phyloP scores from a whole-genome alignment of 2,113 vertebrate genomes.

The Passer domesticus region DNA sequence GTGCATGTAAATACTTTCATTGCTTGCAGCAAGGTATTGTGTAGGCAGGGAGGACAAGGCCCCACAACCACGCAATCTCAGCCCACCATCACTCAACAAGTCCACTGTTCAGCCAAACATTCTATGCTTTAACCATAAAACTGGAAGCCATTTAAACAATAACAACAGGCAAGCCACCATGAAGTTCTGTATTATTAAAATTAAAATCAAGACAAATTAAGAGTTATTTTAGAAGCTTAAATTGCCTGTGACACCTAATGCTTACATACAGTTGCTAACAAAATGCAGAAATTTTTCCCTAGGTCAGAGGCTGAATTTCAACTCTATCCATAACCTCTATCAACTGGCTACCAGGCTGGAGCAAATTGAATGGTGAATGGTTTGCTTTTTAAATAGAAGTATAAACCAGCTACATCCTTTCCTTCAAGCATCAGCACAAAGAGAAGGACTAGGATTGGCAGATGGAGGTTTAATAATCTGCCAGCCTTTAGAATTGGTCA shows the following conservation, averaged over 20 bases:
- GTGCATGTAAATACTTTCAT: background rate
- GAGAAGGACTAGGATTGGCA: background rate
- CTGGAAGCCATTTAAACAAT: background rate
- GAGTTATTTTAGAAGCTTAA: background rate
- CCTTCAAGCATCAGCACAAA: background rate
- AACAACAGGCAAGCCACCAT: background rate
- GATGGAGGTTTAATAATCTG: background rate
- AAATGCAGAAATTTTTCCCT: background rate
- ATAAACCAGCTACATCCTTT: background rate
- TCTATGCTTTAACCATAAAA: background rate
- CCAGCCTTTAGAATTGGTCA: background rate
- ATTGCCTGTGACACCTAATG: background rate
- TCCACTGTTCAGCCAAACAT: background rate
- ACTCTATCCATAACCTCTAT: background rate
- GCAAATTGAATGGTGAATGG: background rate
- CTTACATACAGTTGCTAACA: background rate
- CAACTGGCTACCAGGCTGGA: background rate
- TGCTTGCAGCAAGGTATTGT: background rate
- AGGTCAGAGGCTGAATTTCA: background rate
- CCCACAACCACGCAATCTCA: background rate
- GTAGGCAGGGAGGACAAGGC: background rate
- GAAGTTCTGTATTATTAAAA: background rate
- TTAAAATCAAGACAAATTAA: background rate
- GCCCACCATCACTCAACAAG: background rate
- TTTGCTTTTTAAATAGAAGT: background rate